Evolutionary conservation across 2,113 vertebrate species (phyloP).

Genomic region (Carassius carassius): DNA sequence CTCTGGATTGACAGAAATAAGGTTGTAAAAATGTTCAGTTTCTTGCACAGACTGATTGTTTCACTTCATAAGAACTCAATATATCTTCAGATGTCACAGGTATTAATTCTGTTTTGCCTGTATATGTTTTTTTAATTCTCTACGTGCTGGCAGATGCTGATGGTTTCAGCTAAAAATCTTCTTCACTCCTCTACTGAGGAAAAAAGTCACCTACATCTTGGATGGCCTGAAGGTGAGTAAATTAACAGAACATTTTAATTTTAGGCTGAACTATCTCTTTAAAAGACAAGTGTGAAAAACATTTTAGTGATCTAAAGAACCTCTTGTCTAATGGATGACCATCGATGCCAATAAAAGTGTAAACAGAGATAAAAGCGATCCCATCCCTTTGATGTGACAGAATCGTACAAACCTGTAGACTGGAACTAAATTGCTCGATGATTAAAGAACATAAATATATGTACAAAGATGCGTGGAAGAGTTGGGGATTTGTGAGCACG

Average conservation of each 20-base stretch:
- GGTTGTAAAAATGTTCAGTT: not conserved
- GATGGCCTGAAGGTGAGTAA: not conserved
- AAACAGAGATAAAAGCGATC: constrained; percentile 17
- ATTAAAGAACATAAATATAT: constrained; percentile 80
- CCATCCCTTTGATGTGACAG: constrained; percentile 38
- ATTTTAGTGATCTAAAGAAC: not conserved
- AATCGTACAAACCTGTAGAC: constrained; percentile 13
- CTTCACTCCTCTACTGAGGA: not conserved
- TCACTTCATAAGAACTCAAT: not conserved
- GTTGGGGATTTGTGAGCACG: constrained; percentile 52
- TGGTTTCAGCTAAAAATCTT: not conserved
- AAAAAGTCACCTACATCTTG: not conserved
- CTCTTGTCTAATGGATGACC: not conserved
- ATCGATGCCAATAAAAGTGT: not conserved
- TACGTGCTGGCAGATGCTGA: too few relatives aligned
- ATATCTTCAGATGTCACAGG: not conserved
- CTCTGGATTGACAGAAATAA: not conserved
- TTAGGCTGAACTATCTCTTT: not conserved
- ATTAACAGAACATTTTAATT: not conserved
- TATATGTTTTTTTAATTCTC: not conserved
- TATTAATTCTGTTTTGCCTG: not conserved
- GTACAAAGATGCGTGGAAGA: constrained; percentile 72
- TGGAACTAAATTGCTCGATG: constrained; percentile 42
- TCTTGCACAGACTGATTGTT: not conserved
- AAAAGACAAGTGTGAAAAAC: not conserved